phyloP scores from a whole-genome alignment of 2,888 invertebrate genomes.

The Eristalinus sepulchralis region DNA sequence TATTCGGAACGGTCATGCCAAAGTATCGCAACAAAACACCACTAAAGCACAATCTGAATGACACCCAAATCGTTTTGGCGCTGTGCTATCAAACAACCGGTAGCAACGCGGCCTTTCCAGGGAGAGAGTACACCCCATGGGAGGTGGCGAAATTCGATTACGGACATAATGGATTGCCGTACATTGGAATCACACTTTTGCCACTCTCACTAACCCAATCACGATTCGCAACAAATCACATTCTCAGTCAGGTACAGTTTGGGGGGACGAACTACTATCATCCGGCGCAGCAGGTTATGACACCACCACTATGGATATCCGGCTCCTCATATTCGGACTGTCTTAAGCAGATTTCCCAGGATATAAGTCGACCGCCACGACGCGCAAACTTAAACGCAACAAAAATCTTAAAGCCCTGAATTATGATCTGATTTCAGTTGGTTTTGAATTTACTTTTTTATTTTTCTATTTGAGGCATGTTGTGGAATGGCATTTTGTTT shows the following conservation, averaged over 20 bases:
- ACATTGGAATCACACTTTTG: conserved; percentile 72
- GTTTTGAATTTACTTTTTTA: background rate
- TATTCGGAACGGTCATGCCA: conserved; percentile 75
- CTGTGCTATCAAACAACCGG: conserved; percentile 73
- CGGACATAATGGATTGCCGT: conserved; percentile 72
- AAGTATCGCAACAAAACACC: conserved; percentile 74
- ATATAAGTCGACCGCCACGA: background rate
- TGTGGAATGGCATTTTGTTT: too few relatives aligned
- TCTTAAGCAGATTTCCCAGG: conserved; percentile 63
- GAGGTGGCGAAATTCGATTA: conserved; percentile 68
- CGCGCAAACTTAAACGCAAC: background rate
- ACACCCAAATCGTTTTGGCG: conserved; percentile 75
- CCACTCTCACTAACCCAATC: conserved; percentile 74
- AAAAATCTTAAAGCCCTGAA: background rate
- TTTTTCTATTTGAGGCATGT: background rate
- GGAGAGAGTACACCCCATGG: conserved; percentile 67
- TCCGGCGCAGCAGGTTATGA: conserved; percentile 72
- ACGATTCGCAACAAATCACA: conserved; percentile 71
- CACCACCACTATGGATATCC: conserved; percentile 73
- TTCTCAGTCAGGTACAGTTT: conserved; percentile 72
- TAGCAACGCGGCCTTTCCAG: conserved; percentile 69
- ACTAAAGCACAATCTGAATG: conserved; percentile 74
- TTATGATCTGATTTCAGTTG: background rate
- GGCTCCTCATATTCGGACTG: conserved; percentile 72
- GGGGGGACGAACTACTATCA: conserved; percentile 72